Evolutionary conservation across 2,797 vertebrate species (phyloP).

Genomic region (Euphonia xanthogaster): DNA sequence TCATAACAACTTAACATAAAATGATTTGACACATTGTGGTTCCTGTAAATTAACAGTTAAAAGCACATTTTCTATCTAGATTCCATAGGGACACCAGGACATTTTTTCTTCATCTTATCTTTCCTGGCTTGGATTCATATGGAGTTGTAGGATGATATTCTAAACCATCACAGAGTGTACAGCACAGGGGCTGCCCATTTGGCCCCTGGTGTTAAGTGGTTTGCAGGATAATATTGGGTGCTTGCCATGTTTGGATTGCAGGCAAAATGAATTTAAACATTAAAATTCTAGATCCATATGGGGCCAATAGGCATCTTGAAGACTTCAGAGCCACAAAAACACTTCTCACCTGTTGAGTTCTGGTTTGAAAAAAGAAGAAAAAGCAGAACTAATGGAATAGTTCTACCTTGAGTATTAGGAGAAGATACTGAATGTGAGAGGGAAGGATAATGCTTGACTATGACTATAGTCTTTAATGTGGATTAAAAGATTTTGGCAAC

Average conservation of each 20-base stretch:
- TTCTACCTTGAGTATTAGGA: background rate
- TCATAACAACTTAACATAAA: background rate
- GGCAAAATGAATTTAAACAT: background rate
- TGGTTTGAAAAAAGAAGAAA: background rate
- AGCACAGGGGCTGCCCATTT: background rate
- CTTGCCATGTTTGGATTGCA: background rate
- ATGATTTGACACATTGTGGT: background rate
- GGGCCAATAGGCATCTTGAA: background rate
- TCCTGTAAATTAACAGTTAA: background rate
- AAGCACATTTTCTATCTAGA: background rate
- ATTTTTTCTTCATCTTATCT: background rate
- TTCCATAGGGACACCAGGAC: background rate
- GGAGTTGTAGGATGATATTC: background rate
- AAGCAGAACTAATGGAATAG: background rate
- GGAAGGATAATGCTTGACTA: background rate
- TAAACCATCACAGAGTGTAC: background rate
- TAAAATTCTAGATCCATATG: background rate
- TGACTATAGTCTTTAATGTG: fast-evolving
- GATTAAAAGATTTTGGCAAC: background rate
- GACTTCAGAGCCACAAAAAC: background rate
- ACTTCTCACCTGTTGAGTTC: background rate
- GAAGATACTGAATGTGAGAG: background rate
- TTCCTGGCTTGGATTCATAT: background rate
- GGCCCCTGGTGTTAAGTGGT: background rate
- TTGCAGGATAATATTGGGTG: background rate